Evolutionary conservation across 2,888 invertebrate species (phyloP), one percentile per base, ranked within the genome.

Genomic region (Spialia ferax): DNA sequence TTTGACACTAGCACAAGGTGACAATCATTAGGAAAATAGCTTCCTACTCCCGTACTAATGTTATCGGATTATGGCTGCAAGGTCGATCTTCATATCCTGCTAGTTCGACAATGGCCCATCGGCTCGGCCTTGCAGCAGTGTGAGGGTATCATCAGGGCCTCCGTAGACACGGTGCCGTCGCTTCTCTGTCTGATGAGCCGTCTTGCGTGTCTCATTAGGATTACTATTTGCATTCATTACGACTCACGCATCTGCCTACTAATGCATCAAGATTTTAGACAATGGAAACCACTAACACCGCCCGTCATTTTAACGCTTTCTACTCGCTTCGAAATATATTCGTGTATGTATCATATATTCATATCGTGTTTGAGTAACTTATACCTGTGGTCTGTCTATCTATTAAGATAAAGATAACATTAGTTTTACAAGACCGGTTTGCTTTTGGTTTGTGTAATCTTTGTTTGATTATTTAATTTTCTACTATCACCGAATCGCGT

Each of bases 1-100:
- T 84, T 83, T 80, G 79, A 80, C 77, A 48, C 10, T 11, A 48
- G 20, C 48, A 18, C 48, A 84, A 85, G 82, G 82, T 78, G 74
- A 80, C 76, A 75, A 75, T 81, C 76, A 63, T 63, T 54, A 60
- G 45, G 59, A 84, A 85, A 85, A 86, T 84, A 73, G 77, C 83
- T 89, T 89, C 87, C 87, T 85, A 78, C 76, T 81, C 75, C 74
- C 63, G 76, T 79, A 74, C 80, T 79, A 78, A 85, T 78, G 75
- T 81, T n/a, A 82, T 86, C 78, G 83, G 83, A 82, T 87, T 84
- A 84, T 79, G 77, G 56, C 38, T 72, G 74, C 82, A 81, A 90
- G 88, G 79, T 77, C 77, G 77, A 75, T 82, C 79, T 82, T 82
- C 80, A 84, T 79, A 88, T 89, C 87, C 87, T 87, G 85, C 82